These are phyloP conservation scores for Oligia strigilis DNA, from an alignment of 2,888 invertebrate species.

Conservation along the genomic window DNA sequence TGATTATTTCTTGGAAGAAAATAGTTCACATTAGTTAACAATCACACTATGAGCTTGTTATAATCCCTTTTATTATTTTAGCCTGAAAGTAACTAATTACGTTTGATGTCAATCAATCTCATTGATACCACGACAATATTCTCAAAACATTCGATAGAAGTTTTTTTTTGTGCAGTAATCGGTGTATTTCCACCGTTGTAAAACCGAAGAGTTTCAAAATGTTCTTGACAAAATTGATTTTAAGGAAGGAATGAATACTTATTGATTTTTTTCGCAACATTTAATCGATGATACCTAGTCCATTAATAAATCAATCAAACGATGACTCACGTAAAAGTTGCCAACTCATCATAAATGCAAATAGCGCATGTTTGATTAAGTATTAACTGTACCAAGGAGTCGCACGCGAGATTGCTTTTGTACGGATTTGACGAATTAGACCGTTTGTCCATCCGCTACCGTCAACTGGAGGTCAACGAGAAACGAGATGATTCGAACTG, in stretches of 20 bases:
- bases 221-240: not conserved
- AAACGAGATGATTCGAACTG: not conserved
- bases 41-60: not conserved
- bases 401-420: not conserved
- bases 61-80: not conserved
- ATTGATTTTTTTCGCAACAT: constrained; percentile 1
- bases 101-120: not conserved
- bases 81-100: not conserved
- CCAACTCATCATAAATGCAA: not conserved
- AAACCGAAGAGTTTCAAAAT: not conserved
- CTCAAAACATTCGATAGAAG: not conserved
- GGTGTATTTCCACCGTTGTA: not conserved
- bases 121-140: not conserved
- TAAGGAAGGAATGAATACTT: not conserved
- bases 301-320: constrained; percentile 8
- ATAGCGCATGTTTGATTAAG: not conserved
- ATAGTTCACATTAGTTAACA: not conserved
- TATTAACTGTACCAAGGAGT: not conserved
- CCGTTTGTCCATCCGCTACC: not conserved
- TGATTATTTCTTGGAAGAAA: not conserved
- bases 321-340: not conserved
- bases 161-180: too few relatives aligned
- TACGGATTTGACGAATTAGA: not conserved
- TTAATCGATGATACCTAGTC: not conserved
- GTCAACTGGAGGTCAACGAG: not conserved